Conservation (phyloP, 1,140 invertebrate genomes). For the Drosophila tani region DNA sequence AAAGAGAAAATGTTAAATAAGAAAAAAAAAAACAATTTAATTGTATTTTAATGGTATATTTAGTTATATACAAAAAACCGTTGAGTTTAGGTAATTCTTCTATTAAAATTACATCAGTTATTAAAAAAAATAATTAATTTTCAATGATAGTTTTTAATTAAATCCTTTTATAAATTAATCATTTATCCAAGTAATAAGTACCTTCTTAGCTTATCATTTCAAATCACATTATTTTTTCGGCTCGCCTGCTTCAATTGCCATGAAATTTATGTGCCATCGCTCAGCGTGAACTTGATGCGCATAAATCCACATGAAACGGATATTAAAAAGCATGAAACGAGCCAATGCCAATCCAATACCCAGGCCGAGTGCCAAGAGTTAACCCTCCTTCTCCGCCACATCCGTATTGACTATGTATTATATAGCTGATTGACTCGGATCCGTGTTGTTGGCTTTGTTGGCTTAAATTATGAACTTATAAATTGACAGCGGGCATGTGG, state of each 20-base stretch:
- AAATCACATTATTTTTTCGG: neutral
- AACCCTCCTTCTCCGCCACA: constrained; percentile 1
- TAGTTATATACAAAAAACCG: no score
- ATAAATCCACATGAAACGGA: constrained; percentile 81
- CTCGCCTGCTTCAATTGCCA: constrained; percentile 67
- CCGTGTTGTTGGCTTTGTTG: constrained; percentile 58
- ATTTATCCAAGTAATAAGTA: neutral
- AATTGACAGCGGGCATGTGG: constrained; percentile 62
- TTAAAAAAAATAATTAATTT: no score
- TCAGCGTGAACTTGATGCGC: constrained; percentile 79
- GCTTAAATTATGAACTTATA: constrained; percentile 76
- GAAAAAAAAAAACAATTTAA: no score
- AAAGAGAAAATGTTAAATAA: no score
- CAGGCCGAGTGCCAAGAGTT: neutral
- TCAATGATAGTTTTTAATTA: no score
- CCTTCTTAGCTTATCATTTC: neutral
- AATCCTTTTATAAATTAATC: neutral
- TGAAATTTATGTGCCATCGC: constrained; percentile 78
- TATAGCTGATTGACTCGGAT: constrained; percentile 75
- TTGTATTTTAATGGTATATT: no score
- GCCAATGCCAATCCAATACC: constrained; percentile 27
- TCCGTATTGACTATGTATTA: constrained; percentile 57
- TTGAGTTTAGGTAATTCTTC: no score
- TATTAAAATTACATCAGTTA: no score
- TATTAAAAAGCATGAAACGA: constrained; percentile 78